Evolutionary conservation across 2,113 vertebrate genomes (phyloP).

Genomic region (Elephantulus edwardii): DNA sequence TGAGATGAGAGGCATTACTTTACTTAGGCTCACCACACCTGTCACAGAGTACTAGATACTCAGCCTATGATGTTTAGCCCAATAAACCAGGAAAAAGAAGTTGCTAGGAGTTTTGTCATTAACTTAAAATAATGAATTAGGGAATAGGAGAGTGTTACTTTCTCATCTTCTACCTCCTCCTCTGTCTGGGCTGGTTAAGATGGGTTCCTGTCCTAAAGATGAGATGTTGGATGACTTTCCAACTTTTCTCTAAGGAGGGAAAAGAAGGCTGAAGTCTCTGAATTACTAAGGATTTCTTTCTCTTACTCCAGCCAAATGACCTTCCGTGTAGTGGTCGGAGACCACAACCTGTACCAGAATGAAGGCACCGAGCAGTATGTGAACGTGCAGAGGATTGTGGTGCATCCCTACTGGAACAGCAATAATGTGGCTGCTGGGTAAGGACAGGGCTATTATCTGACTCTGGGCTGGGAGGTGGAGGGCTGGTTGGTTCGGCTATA

Average conservation of each 20-base stretch:
- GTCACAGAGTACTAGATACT: neutral
- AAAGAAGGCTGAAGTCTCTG: neutral
- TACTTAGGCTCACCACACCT: neutral
- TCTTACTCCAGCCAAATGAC: slow-evolving; percentile 69
- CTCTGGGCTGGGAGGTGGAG: neutral
- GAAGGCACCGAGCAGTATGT: slow-evolving; percentile 89
- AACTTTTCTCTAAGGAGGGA: neutral
- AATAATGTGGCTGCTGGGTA: slow-evolving; percentile 86
- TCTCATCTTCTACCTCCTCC: neutral
- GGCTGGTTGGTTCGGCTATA: neutral
- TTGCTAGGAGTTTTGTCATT: neutral
- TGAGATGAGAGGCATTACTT: neutral
- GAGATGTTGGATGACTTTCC: neutral
- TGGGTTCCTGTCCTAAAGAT: neutral
- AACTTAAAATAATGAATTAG: neutral
- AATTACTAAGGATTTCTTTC: neutral
- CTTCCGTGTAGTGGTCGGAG: slow-evolving; percentile 90
- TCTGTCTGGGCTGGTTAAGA: neutral
- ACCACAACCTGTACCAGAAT: slow-evolving; percentile 85
- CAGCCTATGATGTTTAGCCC: neutral
- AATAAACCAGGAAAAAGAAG: neutral
- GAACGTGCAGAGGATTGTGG: slow-evolving; percentile 82
- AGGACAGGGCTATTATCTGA: neutral
- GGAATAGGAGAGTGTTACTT: neutral
- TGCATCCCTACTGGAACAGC: slow-evolving; percentile 87